phyloP scores from a whole-genome alignment of 2,113 vertebrate genomes.

The Ceuthmochares aereus region DNA sequence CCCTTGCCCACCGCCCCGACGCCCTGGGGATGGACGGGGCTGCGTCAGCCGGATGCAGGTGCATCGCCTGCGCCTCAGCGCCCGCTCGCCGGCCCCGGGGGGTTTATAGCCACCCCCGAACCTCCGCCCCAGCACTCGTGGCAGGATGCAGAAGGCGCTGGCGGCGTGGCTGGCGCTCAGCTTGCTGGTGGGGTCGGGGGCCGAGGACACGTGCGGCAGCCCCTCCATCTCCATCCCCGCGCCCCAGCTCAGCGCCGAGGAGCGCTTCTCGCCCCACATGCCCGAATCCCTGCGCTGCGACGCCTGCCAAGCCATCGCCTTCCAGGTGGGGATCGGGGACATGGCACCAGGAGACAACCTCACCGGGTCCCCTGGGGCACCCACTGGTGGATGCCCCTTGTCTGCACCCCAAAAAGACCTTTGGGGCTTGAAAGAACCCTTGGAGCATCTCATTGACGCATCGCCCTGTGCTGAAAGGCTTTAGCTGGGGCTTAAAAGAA shows the following conservation, averaged over 20 bases:
- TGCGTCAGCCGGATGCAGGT: constrained; percentile 39
- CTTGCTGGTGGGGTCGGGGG: background rate
- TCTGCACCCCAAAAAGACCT: background rate
- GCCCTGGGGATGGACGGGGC: accelerated
- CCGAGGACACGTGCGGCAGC: background rate
- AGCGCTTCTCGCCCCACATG: constrained; percentile 72
- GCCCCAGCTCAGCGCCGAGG: constrained; percentile 70
- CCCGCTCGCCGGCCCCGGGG: background rate
- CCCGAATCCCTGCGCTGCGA: constrained; percentile 72
- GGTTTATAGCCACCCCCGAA: accelerated
- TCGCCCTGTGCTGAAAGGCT: accelerated
- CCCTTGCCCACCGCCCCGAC: accelerated
- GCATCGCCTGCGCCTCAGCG: no score
- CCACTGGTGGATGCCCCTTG: accelerated
- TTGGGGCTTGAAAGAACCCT: background rate
- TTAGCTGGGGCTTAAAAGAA: accelerated
- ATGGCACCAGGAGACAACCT: no score
- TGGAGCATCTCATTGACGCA: background rate
- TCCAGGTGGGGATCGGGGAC: constrained; percentile 40
- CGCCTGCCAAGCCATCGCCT: constrained; percentile 71
- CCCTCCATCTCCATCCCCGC: background rate
- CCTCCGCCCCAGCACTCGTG: accelerated
- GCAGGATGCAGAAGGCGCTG: background rate
- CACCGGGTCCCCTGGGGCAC: no score
- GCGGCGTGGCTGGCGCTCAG: background rate